Evolutionary conservation across 1,140 invertebrate species (phyloP).

Genomic region (Papilio polyxenes): DNA sequence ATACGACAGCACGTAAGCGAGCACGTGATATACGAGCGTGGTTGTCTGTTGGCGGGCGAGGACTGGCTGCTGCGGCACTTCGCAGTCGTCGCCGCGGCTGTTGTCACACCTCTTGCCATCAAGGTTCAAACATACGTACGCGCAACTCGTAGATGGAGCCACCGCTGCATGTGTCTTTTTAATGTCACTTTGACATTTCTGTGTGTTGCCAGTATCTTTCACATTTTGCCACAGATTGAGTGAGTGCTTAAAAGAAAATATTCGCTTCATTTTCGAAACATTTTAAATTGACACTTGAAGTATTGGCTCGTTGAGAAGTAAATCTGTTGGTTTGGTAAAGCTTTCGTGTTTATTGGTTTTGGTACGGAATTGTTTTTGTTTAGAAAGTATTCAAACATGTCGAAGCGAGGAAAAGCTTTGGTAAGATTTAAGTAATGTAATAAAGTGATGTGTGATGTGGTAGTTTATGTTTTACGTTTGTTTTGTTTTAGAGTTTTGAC

Average conservation of each 20-base stretch:
- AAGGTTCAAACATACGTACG: constrained; percentile 83
- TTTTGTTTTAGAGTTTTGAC: constrained; percentile 85
- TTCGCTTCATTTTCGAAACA: not conserved
- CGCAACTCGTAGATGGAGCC: not conserved
- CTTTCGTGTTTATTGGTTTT: not conserved
- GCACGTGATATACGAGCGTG: constrained; percentile 95
- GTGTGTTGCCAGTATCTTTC: no score
- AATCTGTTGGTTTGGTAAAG: not conserved
- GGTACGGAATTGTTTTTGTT: not conserved
- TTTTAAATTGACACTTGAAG: not conserved
- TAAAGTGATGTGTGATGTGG: constrained; percentile 42
- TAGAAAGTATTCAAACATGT: not conserved
- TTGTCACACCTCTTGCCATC: constrained; percentile 90
- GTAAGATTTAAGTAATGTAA: not conserved
- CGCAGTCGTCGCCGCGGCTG: constrained; percentile 90
- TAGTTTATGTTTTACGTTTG: constrained; percentile 66
- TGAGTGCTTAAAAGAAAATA: not conserved
- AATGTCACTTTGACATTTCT: not conserved
- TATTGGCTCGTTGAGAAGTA: not conserved
- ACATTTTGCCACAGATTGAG: not conserved
- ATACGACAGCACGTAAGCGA: constrained; percentile 84
- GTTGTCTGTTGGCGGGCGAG: constrained; percentile 95
- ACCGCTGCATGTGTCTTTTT: not conserved
- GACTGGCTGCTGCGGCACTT: constrained; percentile 97
- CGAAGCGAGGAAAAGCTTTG: not conserved